These are phyloP conservation scores for Colletes latitarsis DNA, from an alignment of 1,140 invertebrate species.

Conservation along the genomic window DNA sequence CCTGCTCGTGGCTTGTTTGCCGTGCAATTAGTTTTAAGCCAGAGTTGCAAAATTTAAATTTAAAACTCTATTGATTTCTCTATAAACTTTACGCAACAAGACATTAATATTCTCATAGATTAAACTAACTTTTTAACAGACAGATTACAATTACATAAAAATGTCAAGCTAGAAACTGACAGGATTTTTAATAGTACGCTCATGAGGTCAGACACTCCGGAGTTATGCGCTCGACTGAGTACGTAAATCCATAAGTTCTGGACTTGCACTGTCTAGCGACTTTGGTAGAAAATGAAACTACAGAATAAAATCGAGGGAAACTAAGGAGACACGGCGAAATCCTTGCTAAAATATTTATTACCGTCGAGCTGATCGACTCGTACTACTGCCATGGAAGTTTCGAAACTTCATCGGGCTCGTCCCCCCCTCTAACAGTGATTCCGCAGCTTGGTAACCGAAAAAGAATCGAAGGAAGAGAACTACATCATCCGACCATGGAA, in stretches of 20 bases:
- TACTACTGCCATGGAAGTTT: constrained; percentile 15
- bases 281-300: constrained; percentile 13
- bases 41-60: too few species aligned
- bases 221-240: neutral
- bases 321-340: constrained; percentile 31
- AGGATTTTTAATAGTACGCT: neutral
- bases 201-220: neutral
- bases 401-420: constrained; percentile 33
- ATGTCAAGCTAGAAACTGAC: too few species aligned
- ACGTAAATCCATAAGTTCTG: neutral
- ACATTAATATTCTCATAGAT: too few species aligned
- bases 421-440: constrained; percentile 9
- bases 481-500: constrained; percentile 17
- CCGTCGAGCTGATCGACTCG: constrained; percentile 9
- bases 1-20: too few species aligned
- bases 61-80: too few species aligned
- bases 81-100: too few species aligned
- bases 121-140: too few species aligned
- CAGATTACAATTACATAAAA: too few species aligned
- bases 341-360: constrained; percentile 54
- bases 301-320: constrained; percentile 28
- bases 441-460: constrained; percentile 31
- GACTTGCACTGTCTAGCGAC: neutral
- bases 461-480: constrained; percentile 5
- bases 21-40: too few species aligned